Evolutionary conservation across 1,140 invertebrate genomes (phyloP), one percentile per base, ranked within the genome.

Genomic region (Chionoecetes opilio): DNA sequence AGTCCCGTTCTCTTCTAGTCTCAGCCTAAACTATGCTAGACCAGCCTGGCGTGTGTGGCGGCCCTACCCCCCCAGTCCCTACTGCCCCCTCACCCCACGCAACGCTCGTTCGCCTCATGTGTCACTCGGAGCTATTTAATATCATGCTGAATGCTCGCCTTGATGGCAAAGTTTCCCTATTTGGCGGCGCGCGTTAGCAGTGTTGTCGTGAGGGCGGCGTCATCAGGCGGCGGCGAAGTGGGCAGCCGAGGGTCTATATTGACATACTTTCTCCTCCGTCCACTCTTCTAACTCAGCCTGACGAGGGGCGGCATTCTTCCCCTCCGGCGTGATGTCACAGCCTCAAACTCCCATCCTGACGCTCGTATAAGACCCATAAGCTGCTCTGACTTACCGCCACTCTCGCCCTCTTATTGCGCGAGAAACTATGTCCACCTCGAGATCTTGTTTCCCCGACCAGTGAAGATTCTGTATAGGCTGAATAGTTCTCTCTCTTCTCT

Each of bases 191-290:
- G 34, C 11, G 37, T 82, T 82, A 29, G 91, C 35, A 32, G 82
- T 85, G 41, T 53, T 87, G 84, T 93, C 92, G 38, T 87, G 82
- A 34, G 41, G 17, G 3, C 5, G 3, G 38, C 37, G 34, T 86
- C 92, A 34, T 93, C 84, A 85, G 32, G 63, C 21, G n/a, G 2
- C 38, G 11, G 82, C 31, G 37, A 84, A 86, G 84, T 87, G n/a
- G 37, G 90, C 37, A 46, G 38, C 14, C 14, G 17, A 38, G 84
- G 26, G 37, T 84, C 92, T 93, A 85, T 93, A 93, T 93, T 93
- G 92, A 93, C 92, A 93, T 93, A 93, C 82, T 93, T 93, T 86
- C 92, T 93, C 92, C 92, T 93, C n/a, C 34, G 92, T 87, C 82
- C 37, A 84, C 34, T 32, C 82, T 38, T 87, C 84, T 93, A 93